A percentile compares a stretch with the other conserved stretches of the same genome.
phyloP scores from a whole-genome alignment of 2,113 vertebrate species.

The Zosterops lateralis region DNA sequence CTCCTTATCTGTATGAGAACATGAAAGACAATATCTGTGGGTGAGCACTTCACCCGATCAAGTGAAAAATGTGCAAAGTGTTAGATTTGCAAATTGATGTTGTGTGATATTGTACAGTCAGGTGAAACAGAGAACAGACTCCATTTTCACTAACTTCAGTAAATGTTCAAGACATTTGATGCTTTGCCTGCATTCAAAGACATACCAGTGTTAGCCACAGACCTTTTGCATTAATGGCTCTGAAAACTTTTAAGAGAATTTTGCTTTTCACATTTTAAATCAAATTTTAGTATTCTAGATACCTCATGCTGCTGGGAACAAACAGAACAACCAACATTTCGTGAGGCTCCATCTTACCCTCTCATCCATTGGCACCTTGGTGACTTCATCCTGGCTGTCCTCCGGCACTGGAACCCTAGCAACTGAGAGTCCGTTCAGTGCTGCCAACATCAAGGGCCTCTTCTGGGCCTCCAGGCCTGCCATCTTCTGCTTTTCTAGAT shows the following conservation, averaged over 20 bases:
- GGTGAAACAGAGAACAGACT: background rate
- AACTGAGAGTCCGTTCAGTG: conserved; percentile 89
- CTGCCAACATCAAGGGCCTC: conserved; percentile 93
- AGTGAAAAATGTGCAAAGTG: background rate
- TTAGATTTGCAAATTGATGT: background rate
- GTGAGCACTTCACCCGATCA: background rate
- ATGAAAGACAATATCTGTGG: background rate
- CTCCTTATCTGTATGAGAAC: background rate
- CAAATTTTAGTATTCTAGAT: background rate
- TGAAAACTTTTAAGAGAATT: background rate
- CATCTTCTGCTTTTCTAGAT: conserved; percentile 97
- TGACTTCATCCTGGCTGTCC: conserved; percentile 77
- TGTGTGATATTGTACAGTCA: background rate
- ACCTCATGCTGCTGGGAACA: background rate
- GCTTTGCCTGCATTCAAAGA: background rate
- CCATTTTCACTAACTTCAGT: background rate
- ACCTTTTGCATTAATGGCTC: background rate
- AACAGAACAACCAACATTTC: background rate
- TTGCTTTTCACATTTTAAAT: background rate
- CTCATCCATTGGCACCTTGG: conserved; percentile 85
- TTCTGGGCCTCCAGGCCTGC: conserved; percentile 91
- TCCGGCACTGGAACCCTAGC: conserved; percentile 85
- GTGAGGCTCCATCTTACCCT: conserved; percentile 77
- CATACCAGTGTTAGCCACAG: background rate
- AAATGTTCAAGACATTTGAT: background rate